phyloP scores from a whole-genome alignment of 2,888 invertebrate genomes.

The Drosophila nigricruria region DNA sequence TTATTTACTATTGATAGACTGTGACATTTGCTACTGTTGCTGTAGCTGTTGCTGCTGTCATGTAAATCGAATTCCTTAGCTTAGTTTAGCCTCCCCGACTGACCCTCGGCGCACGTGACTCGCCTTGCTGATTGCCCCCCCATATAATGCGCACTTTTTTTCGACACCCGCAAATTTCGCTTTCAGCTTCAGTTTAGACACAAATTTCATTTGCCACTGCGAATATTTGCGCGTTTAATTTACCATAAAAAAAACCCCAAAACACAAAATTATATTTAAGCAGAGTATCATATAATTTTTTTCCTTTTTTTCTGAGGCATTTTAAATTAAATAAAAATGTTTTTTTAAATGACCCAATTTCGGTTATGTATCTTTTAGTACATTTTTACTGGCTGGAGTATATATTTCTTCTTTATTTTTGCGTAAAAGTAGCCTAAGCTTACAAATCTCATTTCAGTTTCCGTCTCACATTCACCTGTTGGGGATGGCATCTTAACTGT shows the following conservation, averaged over 20 bases:
- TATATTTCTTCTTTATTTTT: too few relatives aligned
- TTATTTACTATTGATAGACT: slow-evolving; percentile 52
- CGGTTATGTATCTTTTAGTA: not conserved
- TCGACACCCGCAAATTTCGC: slow-evolving; percentile 29
- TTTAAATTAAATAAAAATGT: slow-evolving; percentile 21
- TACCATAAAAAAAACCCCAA: slow-evolving; percentile 34
- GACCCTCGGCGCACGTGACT: slow-evolving; percentile 69
- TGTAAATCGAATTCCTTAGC: slow-evolving; percentile 65
- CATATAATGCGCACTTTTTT: slow-evolving; percentile 7
- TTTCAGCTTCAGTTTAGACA: slow-evolving; percentile 18
- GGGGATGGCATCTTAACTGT: slow-evolving; percentile 21
- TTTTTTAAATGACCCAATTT: slow-evolving; percentile 33
- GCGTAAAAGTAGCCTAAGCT: slow-evolving; percentile 13
- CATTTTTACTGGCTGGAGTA: too few relatives aligned
- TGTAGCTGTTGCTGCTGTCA: slow-evolving; percentile 15
- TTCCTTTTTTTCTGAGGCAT: not conserved
- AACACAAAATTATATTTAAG: slow-evolving; percentile 15
- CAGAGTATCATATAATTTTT: not conserved
- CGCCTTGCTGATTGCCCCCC: slow-evolving; percentile 47
- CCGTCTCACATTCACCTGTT: slow-evolving; percentile 26
- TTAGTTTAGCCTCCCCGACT: slow-evolving; percentile 72
- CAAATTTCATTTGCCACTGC: slow-evolving; percentile 33
- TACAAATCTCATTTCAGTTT: slow-evolving; percentile 16
- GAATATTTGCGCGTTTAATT: slow-evolving; percentile 42
- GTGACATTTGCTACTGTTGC: slow-evolving; percentile 37